Conservation (phyloP, 2,113 vertebrate species). For the Epinephelus lanceolatus region DNA sequence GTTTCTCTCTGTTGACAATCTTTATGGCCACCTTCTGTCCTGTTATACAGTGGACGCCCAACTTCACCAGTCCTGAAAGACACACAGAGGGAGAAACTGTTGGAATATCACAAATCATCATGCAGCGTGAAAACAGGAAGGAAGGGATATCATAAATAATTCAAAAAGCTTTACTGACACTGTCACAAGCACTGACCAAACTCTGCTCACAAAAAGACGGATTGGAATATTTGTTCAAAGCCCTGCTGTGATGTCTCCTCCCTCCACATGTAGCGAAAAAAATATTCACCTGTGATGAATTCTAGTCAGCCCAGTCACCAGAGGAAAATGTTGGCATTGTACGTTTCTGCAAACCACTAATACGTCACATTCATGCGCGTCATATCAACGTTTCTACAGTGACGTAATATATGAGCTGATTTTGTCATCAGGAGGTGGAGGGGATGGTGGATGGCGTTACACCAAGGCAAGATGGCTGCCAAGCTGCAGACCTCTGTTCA, state of each 20-base stretch:
- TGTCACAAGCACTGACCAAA: conserved; percentile 56
- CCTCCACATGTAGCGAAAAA: too few species aligned
- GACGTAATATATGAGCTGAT: too few species aligned
- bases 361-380: too few species aligned
- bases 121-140: conserved; percentile 65
- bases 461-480: too few species aligned
- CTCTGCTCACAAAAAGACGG: conserved; percentile 7
- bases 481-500: too few species aligned
- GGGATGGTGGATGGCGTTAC: too few species aligned
- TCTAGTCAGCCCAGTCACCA: too few species aligned
- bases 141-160: conserved; percentile 66
- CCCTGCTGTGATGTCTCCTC: not conserved
- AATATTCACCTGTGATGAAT: too few species aligned
- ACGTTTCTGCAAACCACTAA: too few species aligned
- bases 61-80: conserved; percentile 91
- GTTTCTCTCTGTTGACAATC: conserved; percentile 98
- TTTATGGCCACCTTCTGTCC: conserved; percentile 98
- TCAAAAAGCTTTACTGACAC: conserved; percentile 58
- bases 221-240: not conserved
- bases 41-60: conserved; percentile 95
- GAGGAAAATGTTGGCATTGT: too few species aligned
- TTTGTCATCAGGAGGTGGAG: too few species aligned
- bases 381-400: too few species aligned
- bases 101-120: conserved; percentile 50
- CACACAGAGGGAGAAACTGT: conserved; percentile 16